Evolutionary conservation across 2,797 vertebrate species (phyloP), one percentile per base, ranked within the genome.

Genomic region (Gouania willdenowi): DNA sequence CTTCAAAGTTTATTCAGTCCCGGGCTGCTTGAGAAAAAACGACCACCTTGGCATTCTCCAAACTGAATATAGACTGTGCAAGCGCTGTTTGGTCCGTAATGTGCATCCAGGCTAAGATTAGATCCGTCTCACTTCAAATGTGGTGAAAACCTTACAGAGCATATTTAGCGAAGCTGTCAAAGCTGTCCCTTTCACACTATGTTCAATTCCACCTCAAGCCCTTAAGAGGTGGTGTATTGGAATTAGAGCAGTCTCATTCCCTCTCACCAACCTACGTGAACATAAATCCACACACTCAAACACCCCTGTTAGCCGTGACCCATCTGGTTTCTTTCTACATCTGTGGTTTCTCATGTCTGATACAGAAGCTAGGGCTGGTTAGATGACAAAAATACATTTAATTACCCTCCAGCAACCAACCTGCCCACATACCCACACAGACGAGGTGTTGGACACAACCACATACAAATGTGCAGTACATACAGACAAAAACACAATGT

Each of bases 161-260:
- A 25, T 83, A 78, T 82, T 84, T 80, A 78, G 62, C 63, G 53
- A 60, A 61, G 64, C 78, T 79, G 75, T 85, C 77, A 85, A 74
- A 79, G 76, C 58, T 58, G 58, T 77, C 76, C 69, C 71, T 77
- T 71, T 56, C 27, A 79, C 64, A 74, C 66, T 44, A 30, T 76
- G 79, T 81, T 79, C 73, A 79, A 72, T 82, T 85, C 71, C 77
- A 82, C 60, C 58, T 74, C 38, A 45, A 61, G 55, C 44, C 66
- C 75, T 37, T 24, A 70, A 71, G 78, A 76, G 65, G 53, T 57
- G 28, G 61, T 75, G 61, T 81, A 70, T 79, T 65, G 58, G 69
- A 85, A 75, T 83, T 75, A 78, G 41, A 74, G 63, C 71, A 73
- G 69, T 81, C 69, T 75, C 67, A 44, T 54, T 74, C 54, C 60